A percentile compares a stretch with the other conserved stretches of the same genome.
phyloP scores from a whole-genome alignment of 2,888 invertebrate genomes.

The Epinotia ramella region DNA sequence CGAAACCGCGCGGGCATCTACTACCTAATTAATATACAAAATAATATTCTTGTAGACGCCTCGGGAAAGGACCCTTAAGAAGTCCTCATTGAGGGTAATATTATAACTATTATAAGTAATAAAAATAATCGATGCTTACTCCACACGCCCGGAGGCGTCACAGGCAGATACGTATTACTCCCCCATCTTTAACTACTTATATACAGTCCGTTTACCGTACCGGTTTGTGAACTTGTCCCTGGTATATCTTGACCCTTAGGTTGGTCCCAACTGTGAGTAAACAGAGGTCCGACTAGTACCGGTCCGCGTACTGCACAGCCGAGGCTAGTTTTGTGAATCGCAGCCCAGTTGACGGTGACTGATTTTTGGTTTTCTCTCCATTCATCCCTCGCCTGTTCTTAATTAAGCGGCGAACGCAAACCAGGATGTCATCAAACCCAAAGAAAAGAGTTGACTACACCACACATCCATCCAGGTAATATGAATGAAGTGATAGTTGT shows the following conservation, averaged over 20 bases:
- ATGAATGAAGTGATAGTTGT: too few species aligned
- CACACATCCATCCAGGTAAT: too few species aligned
- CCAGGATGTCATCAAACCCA: not conserved
- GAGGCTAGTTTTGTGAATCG: not conserved
- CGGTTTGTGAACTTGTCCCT: not conserved
- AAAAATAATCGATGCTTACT: conserved; percentile 24
- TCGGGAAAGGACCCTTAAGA: conserved; percentile 13
- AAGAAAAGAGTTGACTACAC: not conserved
- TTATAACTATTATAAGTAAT: conserved; percentile 32
- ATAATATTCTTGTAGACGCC: not conserved
- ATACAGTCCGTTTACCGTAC: not conserved
- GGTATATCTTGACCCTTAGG: not conserved
- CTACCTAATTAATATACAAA: not conserved
- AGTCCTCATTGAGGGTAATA: conserved; percentile 41
- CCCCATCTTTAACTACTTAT: not conserved
- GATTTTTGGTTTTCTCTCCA: not conserved
- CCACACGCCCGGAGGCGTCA: conserved; percentile 24
- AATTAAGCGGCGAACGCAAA: not conserved
- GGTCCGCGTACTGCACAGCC: not conserved
- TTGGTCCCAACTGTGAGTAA: not conserved
- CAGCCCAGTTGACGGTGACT: conserved; percentile 23
- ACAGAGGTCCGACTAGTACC: not conserved
- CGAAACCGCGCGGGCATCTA: too few species aligned
- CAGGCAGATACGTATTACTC: not conserved
- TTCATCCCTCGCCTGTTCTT: not conserved